Evolutionary conservation across 2,113 vertebrate species (phyloP), one percentile per base, ranked within the genome.

Genomic region (Ptychochromis oligacanthus): DNA sequence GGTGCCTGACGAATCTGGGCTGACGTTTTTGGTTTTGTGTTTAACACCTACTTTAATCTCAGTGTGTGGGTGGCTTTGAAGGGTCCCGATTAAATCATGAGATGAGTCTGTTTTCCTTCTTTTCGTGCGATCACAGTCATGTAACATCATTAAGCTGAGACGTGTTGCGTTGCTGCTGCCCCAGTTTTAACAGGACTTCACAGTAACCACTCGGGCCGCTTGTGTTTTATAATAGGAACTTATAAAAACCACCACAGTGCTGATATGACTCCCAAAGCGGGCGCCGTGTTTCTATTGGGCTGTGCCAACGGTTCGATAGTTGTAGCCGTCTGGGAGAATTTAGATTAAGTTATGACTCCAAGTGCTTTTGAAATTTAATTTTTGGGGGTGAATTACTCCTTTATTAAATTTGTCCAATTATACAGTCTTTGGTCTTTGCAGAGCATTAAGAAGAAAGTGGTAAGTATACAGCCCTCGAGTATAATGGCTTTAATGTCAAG

Each of bases 71-170:
- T 17, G 22, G 10, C 46, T 55, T 11, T 76, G 38, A 64, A 75
- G 52, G 1, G 59, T 40, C n/a, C 6, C 60, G 58, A 38, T 70
- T 26, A 8, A 46, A 26, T 70, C 40, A 79, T 91, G 77, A 9
- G 28, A 79, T 88, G 75, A 84, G 64, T 60, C 58, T 82, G 38
- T 83, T 67, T 61, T 9, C 55, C 31, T 46, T 80, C 14, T 24
- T 0, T 20, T n/a, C 38, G 22, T 49, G 64, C 26, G 34, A 79
- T 64, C 55, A 65, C 49, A 26, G n/a, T n/a, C 2, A 11, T 34
- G 31, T 79, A 34, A 83, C 55, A 2, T 80, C 4, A 61, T 77
- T 40, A 67, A 26, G 49, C 5, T 6, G 1, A 31, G 67, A 59
- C 18, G 3, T 60, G 31, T 34, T 15, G 1, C 43, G 60, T n/a